phyloP scores from a whole-genome alignment of 2,113 vertebrate species.

The Coptodon rendalli region DNA sequence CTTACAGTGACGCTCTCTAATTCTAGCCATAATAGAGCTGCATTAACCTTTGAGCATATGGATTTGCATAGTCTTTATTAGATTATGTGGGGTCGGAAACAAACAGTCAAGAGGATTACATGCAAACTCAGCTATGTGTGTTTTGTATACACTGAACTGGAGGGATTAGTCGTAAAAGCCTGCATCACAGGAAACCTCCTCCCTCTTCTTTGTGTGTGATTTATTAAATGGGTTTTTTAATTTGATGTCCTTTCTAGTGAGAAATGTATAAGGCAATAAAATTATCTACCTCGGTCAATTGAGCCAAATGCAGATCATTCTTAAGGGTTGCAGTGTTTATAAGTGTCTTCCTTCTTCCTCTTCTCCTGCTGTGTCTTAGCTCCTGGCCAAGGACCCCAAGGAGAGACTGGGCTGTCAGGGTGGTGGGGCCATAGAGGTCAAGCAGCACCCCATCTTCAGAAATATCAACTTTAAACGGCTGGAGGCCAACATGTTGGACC shows the following conservation, averaged over 20 bases:
- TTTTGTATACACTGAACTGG: background rate
- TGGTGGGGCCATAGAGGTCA: slow-evolving; percentile 76
- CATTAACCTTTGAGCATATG: slow-evolving; percentile 5
- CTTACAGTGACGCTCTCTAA: background rate
- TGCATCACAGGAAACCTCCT: background rate
- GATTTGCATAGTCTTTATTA: slow-evolving; percentile 19
- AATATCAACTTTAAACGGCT: slow-evolving; percentile 89
- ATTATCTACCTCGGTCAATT: background rate
- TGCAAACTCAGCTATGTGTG: background rate
- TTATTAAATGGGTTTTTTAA: background rate
- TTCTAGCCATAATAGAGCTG: background rate
- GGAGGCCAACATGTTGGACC: slow-evolving; percentile 84
- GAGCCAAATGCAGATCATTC: background rate
- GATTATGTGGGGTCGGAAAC: slow-evolving; percentile 3
- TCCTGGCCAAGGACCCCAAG: slow-evolving; percentile 84
- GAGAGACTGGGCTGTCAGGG: slow-evolving; percentile 81
- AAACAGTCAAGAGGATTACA: background rate
- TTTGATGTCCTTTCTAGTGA: background rate
- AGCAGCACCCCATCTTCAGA: slow-evolving; percentile 84
- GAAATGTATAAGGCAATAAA: background rate
- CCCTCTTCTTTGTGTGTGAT: background rate
- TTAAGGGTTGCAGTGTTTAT: background rate
- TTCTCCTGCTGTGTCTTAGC: slow-evolving; percentile 54
- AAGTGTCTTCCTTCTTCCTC: background rate
- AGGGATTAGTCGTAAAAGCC: slow-evolving; percentile 4